A percentile compares a stretch with the other conserved stretches of the same genome.
Conservation (phyloP, 2,113 vertebrate genomes). For the Ictalurus punctatus region DNA sequence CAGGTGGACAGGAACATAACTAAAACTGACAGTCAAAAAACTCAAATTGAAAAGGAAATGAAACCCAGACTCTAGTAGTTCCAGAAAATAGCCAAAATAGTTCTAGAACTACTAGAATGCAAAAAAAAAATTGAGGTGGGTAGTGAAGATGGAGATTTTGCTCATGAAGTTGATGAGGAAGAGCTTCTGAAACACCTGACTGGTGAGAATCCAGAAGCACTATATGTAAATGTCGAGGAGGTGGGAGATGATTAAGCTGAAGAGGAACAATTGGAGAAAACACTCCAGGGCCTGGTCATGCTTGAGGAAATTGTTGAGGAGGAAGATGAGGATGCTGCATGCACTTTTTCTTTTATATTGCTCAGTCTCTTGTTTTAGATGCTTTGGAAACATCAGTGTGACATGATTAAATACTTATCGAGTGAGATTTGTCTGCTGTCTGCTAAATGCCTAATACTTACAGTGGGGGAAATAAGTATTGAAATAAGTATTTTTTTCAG, state of each 20-base stretch:
- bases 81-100: no score
- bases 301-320: slow-evolving; percentile 68
- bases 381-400: not conserved
- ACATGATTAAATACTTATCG: no score
- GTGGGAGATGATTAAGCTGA: slow-evolving; percentile 58
- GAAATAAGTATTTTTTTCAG: no score
- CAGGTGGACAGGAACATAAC: not conserved
- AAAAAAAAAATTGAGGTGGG: slow-evolving; percentile 70
- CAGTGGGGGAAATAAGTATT: no score
- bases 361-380: not conserved
- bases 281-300: slow-evolving; percentile 62
- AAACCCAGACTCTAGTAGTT: not conserved
- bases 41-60: slow-evolving; percentile 17
- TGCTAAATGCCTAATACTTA: not conserved
- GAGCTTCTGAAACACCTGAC: slow-evolving; percentile 57
- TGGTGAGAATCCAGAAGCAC: slow-evolving; percentile 50
- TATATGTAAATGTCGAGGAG: slow-evolving; percentile 67
- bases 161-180: slow-evolving; percentile 79
- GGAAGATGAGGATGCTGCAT: slow-evolving; percentile 68
- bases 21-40: slow-evolving; percentile 14
- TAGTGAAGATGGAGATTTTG: slow-evolving; percentile 79
- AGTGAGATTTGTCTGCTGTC: slow-evolving; percentile 51
- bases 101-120: slow-evolving; percentile 31
- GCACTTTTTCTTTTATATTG: slow-evolving; percentile 12
- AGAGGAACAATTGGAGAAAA: slow-evolving; percentile 28